Conservation (phyloP, 2,113 vertebrate genomes). For the Gasterosteus aculeatus region DNA sequence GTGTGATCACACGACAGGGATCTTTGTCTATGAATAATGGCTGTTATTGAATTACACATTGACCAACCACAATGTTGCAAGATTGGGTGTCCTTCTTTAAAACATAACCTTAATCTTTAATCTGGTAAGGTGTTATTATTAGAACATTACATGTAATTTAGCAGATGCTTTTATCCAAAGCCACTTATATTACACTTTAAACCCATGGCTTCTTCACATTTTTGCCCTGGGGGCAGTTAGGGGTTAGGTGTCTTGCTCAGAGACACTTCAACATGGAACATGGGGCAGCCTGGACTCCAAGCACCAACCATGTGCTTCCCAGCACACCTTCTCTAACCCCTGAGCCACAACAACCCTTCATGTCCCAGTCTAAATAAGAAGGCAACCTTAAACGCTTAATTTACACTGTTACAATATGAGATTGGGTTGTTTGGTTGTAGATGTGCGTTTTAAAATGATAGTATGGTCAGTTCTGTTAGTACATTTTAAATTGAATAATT, state of each 20-base stretch:
- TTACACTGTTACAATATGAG: background rate
- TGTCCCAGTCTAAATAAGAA: background rate
- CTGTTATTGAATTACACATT: constrained; percentile 54
- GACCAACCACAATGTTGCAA: constrained; percentile 34
- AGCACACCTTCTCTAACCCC: too few relatives aligned
- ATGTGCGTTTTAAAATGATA: background rate
- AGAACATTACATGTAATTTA: background rate
- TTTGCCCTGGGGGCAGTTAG: too few relatives aligned
- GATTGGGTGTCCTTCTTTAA: constrained; percentile 21
- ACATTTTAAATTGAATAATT: background rate
- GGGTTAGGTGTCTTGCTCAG: too few relatives aligned
- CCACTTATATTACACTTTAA: too few relatives aligned
- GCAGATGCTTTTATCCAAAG: too few relatives aligned
- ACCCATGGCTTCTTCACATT: too few relatives aligned
- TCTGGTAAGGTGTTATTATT: background rate
- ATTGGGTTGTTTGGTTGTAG: background rate
- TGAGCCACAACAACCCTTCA: too few relatives aligned
- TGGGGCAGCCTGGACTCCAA: too few relatives aligned
- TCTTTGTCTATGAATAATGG: constrained; percentile 11
- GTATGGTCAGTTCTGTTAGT: too few relatives aligned
- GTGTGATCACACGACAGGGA: constrained; percentile 34
- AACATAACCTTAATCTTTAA: constrained; percentile 19
- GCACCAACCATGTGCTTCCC: too few relatives aligned
- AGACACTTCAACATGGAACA: too few relatives aligned
- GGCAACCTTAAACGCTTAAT: background rate